A percentile compares a stretch with the other conserved stretches of the same genome.
Conservation (phyloP, 1,140 invertebrate genomes). For the Conus betulinus region DNA sequence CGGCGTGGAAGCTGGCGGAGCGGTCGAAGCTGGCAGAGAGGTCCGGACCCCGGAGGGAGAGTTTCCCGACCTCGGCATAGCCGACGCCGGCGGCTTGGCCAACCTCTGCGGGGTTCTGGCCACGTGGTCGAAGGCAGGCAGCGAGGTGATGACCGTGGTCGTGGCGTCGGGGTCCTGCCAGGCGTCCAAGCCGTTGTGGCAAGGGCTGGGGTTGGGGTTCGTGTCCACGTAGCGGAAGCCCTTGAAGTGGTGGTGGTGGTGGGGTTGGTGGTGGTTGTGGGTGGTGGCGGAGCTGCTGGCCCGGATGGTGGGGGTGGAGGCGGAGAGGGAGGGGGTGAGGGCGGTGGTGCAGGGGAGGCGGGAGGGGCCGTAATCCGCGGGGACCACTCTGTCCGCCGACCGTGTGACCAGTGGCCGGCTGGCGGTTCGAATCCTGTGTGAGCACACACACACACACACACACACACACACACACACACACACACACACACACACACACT, state of each 20-base stretch:
- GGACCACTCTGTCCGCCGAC: conserved; percentile 23
- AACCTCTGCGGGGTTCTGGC: background rate
- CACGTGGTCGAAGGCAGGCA: background rate
- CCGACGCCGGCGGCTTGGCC: background rate
- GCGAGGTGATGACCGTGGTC: background rate
- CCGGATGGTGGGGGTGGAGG: background rate
- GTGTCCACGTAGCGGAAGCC: background rate
- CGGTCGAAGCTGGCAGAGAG: background rate
- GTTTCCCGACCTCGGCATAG: background rate
- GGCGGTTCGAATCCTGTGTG: background rate
- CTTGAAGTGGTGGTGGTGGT: background rate
- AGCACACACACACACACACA: background rate
- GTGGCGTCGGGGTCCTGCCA: background rate
- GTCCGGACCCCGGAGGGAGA: background rate
- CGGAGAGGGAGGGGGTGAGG: background rate
- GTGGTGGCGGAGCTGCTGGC: background rate
- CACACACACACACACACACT: background rate
- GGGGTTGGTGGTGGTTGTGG: background rate
- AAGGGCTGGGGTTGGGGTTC: background rate
- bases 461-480: background rate
- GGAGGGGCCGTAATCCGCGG: background rate
- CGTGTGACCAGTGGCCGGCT: background rate
- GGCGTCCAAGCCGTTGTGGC: background rate
- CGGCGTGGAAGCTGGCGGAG: background rate
- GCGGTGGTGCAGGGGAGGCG: background rate